Evolutionary conservation across 2,888 invertebrate genomes (phyloP).

Genomic region (Drosophila leonis): DNA sequence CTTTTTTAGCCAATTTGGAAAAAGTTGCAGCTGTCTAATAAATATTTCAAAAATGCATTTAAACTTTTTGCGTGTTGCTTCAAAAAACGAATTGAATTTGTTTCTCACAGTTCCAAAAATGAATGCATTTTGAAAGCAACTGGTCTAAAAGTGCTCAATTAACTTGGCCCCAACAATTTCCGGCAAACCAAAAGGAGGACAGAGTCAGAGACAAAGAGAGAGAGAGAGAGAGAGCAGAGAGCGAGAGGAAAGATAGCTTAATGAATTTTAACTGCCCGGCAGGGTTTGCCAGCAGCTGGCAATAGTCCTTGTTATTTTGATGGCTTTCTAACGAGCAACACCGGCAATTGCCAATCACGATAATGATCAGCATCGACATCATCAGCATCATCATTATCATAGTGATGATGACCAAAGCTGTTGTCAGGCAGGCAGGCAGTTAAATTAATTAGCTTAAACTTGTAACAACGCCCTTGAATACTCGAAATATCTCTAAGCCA

Average conservation of each 20-base stretch:
- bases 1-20: constrained; percentile 59
- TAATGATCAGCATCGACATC: constrained; percentile 37
- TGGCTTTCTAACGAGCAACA: constrained; percentile 31
- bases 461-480: constrained; percentile 6
- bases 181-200: not conserved
- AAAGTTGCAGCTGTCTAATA: constrained; percentile 64
- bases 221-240: not conserved
- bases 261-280: constrained; percentile 45
- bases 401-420: constrained; percentile 15
- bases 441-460: constrained; percentile 52
- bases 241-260: constrained; percentile 2
- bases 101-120: constrained; percentile 15
- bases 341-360: constrained; percentile 32
- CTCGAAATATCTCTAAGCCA: constrained; percentile 22
- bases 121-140: constrained; percentile 28
- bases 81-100: constrained; percentile 19
- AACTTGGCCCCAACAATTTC: constrained; percentile 38
- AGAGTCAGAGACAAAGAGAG: no score
- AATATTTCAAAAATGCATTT: constrained; percentile 63
- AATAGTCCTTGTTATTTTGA: constrained; percentile 45
- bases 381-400: constrained; percentile 8
- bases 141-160: constrained; percentile 49
- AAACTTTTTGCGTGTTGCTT: constrained; percentile 27
- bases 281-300: constrained; percentile 21
- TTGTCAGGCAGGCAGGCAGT: constrained; percentile 19